Conservation (phyloP, 2,113 vertebrate genomes). For the Eulemur rufifrons region DNA sequence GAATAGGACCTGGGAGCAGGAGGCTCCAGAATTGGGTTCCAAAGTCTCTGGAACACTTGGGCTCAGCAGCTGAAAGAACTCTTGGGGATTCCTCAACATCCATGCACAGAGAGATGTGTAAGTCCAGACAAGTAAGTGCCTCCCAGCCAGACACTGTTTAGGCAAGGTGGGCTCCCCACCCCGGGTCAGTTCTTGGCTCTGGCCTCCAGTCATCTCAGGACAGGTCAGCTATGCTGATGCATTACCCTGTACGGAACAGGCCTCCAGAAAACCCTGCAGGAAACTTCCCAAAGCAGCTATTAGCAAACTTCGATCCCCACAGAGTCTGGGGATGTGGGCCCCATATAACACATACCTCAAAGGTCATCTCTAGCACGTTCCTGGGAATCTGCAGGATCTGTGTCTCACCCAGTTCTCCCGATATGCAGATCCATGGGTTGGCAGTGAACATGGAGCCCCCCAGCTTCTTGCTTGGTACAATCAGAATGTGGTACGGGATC, state of each 20-base stretch:
- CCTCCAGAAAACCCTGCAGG: neutral
- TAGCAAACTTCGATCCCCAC: slow-evolving; percentile 11
- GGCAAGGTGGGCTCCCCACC: neutral
- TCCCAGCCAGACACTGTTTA: neutral
- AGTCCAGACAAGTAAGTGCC: neutral
- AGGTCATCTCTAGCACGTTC: slow-evolving; percentile 96
- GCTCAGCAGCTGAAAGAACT: slow-evolving; percentile 35
- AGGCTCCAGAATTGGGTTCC: neutral
- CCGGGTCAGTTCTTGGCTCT: neutral
- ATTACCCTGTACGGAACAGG: neutral
- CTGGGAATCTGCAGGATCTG: slow-evolving; percentile 96
- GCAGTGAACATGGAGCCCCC: slow-evolving; percentile 99
- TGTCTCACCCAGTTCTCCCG: slow-evolving; percentile 96
- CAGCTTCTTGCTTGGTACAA: slow-evolving; percentile 96
- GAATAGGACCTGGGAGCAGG: neutral
- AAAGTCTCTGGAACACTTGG: neutral
- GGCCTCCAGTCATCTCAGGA: neutral
- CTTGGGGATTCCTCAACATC: neutral
- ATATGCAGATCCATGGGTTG: slow-evolving; percentile 99
- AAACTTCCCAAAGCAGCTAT: neutral
- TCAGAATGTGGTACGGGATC: slow-evolving; percentile 98
- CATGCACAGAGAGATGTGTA: neutral
- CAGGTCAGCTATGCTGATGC: neutral
- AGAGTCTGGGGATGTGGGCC: neutral
- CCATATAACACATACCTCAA: slow-evolving; percentile 90